A percentile compares a stretch with the other conserved stretches of the same genome.
phyloP scores from a whole-genome alignment of 2,888 invertebrate species.

The Chromoteleia sp. region DNA sequence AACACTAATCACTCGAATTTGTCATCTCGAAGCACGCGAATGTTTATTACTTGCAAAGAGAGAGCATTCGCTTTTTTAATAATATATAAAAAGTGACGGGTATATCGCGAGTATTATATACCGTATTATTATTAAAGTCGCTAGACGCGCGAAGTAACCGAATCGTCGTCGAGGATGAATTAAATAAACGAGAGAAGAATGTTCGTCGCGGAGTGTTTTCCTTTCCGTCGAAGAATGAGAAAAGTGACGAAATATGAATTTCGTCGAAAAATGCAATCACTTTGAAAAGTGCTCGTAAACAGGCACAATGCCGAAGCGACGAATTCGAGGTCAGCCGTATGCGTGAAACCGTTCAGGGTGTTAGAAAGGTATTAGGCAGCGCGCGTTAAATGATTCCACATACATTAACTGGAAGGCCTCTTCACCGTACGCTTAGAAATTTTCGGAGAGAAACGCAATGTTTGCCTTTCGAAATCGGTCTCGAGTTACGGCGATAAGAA shows the following conservation, averaged over 20 bases:
- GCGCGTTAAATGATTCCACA: conserved; percentile 66
- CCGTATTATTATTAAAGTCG: too few relatives aligned
- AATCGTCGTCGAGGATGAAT: not conserved
- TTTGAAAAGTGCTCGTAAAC: conserved; percentile 49
- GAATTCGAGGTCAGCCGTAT: conserved; percentile 59
- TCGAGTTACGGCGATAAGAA: conserved; percentile 23
- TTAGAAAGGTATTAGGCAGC: conserved; percentile 67
- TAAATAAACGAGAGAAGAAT: not conserved
- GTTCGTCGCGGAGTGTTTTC: not conserved
- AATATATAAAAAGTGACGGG: too few relatives aligned
- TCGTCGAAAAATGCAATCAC: conserved; percentile 64
- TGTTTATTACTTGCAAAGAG: too few relatives aligned
- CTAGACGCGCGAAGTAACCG: too few relatives aligned
- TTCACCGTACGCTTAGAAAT: conserved; percentile 14
- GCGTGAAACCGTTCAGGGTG: conserved; percentile 35
- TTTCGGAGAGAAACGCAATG: conserved; percentile 54
- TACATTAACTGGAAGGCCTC: conserved; percentile 61
- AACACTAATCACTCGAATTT: too few relatives aligned
- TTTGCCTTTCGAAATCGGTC: conserved; percentile 53
- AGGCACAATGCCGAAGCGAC: conserved; percentile 50
- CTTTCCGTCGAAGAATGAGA: not conserved
- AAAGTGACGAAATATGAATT: conserved; percentile 41
- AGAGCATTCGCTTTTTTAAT: too few relatives aligned
- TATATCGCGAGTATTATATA: too few relatives aligned
- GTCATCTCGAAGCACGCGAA: too few relatives aligned